Base-by-base conservation (phyloP, 2,797 vertebrate genomes). In the Paguma larvata region DNA sequence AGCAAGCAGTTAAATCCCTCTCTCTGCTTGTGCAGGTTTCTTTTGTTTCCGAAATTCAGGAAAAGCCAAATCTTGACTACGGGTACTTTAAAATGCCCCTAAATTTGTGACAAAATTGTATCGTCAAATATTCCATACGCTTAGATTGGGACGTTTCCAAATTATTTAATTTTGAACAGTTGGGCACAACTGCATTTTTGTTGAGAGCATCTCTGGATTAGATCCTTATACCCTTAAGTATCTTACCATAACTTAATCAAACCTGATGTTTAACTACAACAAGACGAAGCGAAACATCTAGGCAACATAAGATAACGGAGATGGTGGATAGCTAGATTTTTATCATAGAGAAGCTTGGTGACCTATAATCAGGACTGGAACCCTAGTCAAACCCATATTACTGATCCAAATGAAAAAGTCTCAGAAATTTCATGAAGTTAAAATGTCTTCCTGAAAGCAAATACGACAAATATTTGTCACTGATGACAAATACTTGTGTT, bases 31-130 rank as follows among this genome's bases (percentile, higher is more conserved):
- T 32, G 2, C 41, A 51, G 12, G 82, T 82, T 92, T 83, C 97
- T 97, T 97, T 98, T 98, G 97, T 97, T 98, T 67, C 80, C 32
- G 68, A 84, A 70, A 89, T 92, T 62, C 79, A 21, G 89, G 72
- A 34, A 70, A 94, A 93, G 72, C 75, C 83, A 13, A 78, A 94
- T 51, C 51, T 86, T 23, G 9, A 23, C 70, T 8, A 2, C 80
- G 6, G 86, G 25, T 56, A 16, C 94, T 97, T 92, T 25, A 27
- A 59, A 65, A 27, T 11, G 59, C 2, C 16, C 10, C 67, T 92
- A 56, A 80, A 27, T 89, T 67, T 59, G 93, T n/a, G 67, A 85
- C 75, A 30, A 16, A 63, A 93, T 67, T 84, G 63, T 63, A 4
- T 30, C 51, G 46, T 59, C 46, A 72, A 77, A 32, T 65, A 38